Evolutionary conservation across 2,888 invertebrate genomes (phyloP), one percentile per base, ranked within the genome.

Genomic region (Notodonta dromedarius): DNA sequence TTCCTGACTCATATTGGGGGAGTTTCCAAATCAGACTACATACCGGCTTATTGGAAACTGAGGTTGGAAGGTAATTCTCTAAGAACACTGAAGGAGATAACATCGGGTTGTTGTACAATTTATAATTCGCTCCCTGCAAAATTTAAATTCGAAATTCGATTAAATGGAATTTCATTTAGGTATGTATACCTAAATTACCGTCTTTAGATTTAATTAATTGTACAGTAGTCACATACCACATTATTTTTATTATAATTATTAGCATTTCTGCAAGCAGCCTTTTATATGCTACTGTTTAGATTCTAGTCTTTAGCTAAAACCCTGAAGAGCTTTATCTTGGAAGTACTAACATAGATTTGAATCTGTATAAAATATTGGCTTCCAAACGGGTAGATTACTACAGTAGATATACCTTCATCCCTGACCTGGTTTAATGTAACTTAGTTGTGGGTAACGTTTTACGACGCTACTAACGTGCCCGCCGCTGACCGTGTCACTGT

Each of bases 351-450:
- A 42, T 9, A 42, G 42, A 42, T 42, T 42, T 42, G 6, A 9
- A 42, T 42, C 42, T 42, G 42, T 11, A 42, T 42, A 42, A 42
- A 42, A 42, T 12, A 42, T 42, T 11, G 42, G 42, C 42, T 42
- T 42, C 42, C 42, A 42, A 9, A 42, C 8, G 11, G 42, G 12
- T 42, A 12, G 42, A 42, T 42, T 9, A 12, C 9, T 4, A 12
- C 42, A 42, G 42, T 42, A 11, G 42, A 42, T 42, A 42, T 9
- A 42, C 42, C 42, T 42, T 42, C 42, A 42, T 42, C 42, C 48
- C 13, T 48, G 48, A 48, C 48, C 48, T 48, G n/a, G 48, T n/a
- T 48, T 14, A 48, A 48, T 7, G 48, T n/a, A 48, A 48, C n/a
- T 6, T 7, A n/a, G 14, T 48, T 48, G 14, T 0, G 2, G 48